Base-by-base conservation (phyloP, 1,140 invertebrate species). In the Cherax quadricarinatus region DNA sequence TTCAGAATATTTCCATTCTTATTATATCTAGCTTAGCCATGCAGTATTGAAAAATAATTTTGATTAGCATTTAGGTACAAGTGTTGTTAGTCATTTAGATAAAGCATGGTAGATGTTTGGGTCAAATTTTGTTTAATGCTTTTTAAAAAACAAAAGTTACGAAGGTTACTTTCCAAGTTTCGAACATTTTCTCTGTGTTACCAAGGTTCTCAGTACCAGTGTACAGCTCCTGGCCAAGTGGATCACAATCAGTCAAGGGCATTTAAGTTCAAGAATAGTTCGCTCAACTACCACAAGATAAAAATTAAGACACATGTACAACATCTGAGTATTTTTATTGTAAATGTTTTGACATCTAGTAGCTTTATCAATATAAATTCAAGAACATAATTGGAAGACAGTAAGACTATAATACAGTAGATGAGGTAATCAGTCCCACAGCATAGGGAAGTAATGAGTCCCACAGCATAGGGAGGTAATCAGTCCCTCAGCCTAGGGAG, bases 61-160 rank as follows among this genome's bases (percentile, higher is more conserved):
- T 18, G n/a, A 79, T 79, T 79, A 60, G 51, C 75, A 70, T 75
- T 21, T 89, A 84, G 82, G 51, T 84, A 83, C 82, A 89, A 75
- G 66, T 89, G 81, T 89, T 53, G 57, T 57, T 89, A 84, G 80
- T 53, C 24, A 48, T 70, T 83, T 82, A 89, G 81, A 41, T 49
- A 82, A 89, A 73, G 30, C 62, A 83, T 82, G 79, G 80, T 82
- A 89, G 88, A 70, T 83, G 80, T 89, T 89, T 83, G 62, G 88
- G 84, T 80, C 88, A 89, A 75, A 57, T 89, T 84, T 60, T 70
- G 82, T 82, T 83, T 16, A 51, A 51, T n/a, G 80, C 6, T 81
- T 48, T 83, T 53, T n/a, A 30, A 83, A 81, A 51, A 81, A 14
- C 62, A 66, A 16, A 66, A 66, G 62, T 41, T 21, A 66, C 5